These are phyloP conservation scores for Megaceryle torquata DNA, from an alignment of 2,113 vertebrate genomes.

Conservation along the genomic window DNA sequence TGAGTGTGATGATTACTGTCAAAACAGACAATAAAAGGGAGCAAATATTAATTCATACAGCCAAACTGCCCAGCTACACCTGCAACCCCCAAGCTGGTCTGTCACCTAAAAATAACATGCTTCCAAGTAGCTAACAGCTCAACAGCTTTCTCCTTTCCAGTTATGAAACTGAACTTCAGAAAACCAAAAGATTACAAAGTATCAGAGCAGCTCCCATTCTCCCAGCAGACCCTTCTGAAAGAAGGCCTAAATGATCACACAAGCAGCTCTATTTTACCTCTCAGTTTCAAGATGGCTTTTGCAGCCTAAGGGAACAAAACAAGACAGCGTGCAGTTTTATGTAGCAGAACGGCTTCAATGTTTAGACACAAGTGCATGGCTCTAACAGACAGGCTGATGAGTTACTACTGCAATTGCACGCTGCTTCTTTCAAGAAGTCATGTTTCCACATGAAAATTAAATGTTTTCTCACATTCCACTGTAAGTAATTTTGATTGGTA, in stretches of 20 bases:
- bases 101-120: neutral
- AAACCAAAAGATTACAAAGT: neutral
- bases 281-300: neutral
- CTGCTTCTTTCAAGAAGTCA: neutral
- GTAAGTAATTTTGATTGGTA: neutral
- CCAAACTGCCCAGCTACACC: neutral
- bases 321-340: neutral
- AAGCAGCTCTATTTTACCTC: neutral
- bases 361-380: neutral
- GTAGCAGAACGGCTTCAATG: neutral
- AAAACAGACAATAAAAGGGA: neutral
- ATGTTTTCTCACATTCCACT: neutral
- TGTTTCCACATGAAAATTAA: neutral
- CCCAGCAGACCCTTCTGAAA: neutral
- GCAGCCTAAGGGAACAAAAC: neutral
- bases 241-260: neutral
- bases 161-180: neutral
- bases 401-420: neutral
- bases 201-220: neutral
- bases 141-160: neutral
- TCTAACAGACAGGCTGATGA: neutral
- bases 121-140: neutral
- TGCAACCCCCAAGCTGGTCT: neutral
- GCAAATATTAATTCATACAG: neutral
- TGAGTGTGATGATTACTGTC: accelerated